Conservation (phyloP, 2,888 invertebrate species). For the Apotomis capreana region DNA sequence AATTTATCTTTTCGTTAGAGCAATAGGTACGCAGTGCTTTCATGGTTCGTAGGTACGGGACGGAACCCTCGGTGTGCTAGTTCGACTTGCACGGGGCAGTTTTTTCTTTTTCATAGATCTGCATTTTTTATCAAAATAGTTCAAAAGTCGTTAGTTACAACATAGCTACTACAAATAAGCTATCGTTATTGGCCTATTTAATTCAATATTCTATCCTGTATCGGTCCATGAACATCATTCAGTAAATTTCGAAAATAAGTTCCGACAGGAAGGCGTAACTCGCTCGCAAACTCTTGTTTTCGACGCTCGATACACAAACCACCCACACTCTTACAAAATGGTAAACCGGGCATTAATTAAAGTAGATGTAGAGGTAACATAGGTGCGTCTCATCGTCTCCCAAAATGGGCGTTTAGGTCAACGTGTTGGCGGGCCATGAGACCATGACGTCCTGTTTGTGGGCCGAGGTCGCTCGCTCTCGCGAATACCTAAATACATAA, state of each 20-base stretch:
- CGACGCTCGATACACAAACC: constrained; percentile 11
- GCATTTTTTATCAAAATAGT: no score
- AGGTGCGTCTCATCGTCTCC: constrained; percentile 51
- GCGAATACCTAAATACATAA: constrained; percentile 51
- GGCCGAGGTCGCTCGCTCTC: constrained; percentile 69
- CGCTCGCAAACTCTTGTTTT: constrained; percentile 6
- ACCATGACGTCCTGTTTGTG: constrained; percentile 55
- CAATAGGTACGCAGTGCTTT: no score
- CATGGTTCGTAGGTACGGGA: no score
- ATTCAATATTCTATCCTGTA: no score
- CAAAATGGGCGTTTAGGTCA: constrained; percentile 65
- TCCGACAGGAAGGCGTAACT: constrained; percentile 9
- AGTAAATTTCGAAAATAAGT: not conserved
- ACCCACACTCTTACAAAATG: constrained; percentile 23
- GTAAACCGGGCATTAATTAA: constrained; percentile 19
- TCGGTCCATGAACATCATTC: no score
- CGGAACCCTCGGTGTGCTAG: no score
- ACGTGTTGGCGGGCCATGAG: constrained; percentile 61
- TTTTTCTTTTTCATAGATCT: no score
- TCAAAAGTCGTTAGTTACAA: no score
- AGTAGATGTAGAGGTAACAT: constrained; percentile 16
- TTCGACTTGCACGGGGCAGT: no score
- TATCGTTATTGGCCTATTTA: no score
- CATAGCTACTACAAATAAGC: no score
- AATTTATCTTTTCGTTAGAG: no score